These are phyloP conservation scores for Chlamydotis undulata DNA, from an alignment of 2,113 vertebrate species.

Conservation along the genomic window DNA sequence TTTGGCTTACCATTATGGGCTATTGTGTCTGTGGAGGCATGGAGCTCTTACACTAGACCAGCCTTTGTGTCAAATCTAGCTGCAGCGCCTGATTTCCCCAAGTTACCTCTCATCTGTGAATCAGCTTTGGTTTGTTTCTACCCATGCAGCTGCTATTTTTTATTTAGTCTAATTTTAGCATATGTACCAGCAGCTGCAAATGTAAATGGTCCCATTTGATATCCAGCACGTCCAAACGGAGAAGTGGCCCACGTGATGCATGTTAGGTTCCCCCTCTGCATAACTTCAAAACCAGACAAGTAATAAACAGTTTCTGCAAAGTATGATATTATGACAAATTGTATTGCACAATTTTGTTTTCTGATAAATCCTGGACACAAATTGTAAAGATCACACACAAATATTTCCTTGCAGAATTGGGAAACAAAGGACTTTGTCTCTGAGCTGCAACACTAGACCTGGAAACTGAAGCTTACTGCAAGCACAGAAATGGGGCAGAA, in stretches of 20 bases:
- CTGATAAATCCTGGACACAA: neutral
- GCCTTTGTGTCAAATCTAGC: constrained; percentile 42
- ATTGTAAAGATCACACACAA: neutral
- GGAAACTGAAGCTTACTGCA: neutral
- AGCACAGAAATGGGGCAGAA: neutral
- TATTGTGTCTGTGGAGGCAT: constrained; percentile 1
- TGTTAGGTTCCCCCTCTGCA: neutral
- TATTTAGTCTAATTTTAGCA: constrained; percentile 57
- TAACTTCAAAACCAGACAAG: neutral
- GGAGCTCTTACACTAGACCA: constrained; percentile 24
- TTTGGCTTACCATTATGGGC: constrained; percentile 47
- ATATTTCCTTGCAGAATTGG: neutral
- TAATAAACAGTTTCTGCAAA: neutral
- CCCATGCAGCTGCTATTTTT: constrained; percentile 51
- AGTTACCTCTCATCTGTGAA: constrained; percentile 2
- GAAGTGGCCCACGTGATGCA: neutral
- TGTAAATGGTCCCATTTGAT: constrained; percentile 37
- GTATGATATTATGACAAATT: neutral
- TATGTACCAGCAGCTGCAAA: constrained; percentile 46
- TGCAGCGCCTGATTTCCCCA: neutral
- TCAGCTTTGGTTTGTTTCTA: constrained; percentile 24
- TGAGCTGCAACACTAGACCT: neutral
- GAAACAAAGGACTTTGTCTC: neutral
- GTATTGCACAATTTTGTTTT: neutral
- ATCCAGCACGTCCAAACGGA: rapidly evolving